Evolutionary conservation across 2,888 invertebrate species (phyloP), one percentile per base, ranked within the genome.

Genomic region (Steinernema scapterisci): DNA sequence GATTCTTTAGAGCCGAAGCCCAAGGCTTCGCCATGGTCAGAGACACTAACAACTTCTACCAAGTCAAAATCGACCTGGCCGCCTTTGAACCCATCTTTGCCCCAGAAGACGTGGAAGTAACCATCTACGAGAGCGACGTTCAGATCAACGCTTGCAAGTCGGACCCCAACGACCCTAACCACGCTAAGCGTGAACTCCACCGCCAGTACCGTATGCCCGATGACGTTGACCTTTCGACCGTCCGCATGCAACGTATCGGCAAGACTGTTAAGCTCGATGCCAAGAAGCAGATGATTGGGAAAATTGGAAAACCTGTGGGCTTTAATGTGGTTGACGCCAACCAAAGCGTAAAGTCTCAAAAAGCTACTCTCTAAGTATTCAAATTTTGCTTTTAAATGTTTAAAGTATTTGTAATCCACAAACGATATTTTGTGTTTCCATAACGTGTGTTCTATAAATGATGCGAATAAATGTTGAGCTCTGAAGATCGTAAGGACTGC

Each of bases 171-270:
- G 46, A 72, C 25, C 72, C 72, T 9, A 72, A 72, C 23, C 48
- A 46, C 21, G 5, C 72, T n/a, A 21, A 21, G 25, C 72, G 72
- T n/a, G 31, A 19, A 7, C 46, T 72, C 13, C 45, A 46, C 31
- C 48, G 72, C 11, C 52, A 51, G 72, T 72, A 72, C 38, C 72
- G 72, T 25, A 21, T 72, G 48, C 72, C 72, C 6, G 48, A 52
- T n/a, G 72, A 72, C 46, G 19, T 72, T 5, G 72, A 72, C 27
- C 19, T 72, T 9, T 19, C 21, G 23, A 56, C 72, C 16, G 46
- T 72, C 54, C 48, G 52, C 19, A 23, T 72, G 72, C 19, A 72
- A 27, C 25, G 72, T 7, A 71, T 5, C 23, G 23, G 31, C 11
- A 23, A 21, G 38, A 46, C 45, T 5, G 72, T 72, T 7, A 31